A percentile compares a stretch with the other conserved stretches of the same genome.
Evolutionary conservation across 2,797 vertebrate genomes (phyloP).

Genomic region (Chanos chanos): DNA sequence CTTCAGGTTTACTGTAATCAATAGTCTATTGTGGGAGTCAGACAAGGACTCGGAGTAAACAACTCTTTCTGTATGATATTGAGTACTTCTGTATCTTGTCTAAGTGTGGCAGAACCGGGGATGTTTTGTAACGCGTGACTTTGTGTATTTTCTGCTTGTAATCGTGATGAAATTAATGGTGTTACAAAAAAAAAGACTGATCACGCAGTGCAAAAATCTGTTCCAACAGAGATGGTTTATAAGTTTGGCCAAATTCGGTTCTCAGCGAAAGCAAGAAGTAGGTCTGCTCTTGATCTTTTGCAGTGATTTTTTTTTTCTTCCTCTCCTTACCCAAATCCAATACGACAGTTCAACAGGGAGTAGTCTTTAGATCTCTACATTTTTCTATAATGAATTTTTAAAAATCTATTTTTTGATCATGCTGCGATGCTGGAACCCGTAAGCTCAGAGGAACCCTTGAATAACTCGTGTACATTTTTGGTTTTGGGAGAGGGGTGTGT

Average conservation of each 20-base stretch:
- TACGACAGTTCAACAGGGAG: constrained; percentile 17
- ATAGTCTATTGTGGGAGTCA: constrained; percentile 33
- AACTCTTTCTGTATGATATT: constrained; percentile 33
- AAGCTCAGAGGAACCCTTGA: too few relatives aligned
- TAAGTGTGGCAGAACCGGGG: too few relatives aligned
- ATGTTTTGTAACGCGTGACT: constrained; percentile 13
- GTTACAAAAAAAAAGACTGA: too few relatives aligned
- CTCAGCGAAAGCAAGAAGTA: background rate
- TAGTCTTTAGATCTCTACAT: constrained; percentile 8
- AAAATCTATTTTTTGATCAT: constrained; percentile 4
- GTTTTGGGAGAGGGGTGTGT: too few relatives aligned
- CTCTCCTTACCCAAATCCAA: constrained; percentile 19
- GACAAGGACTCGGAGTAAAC: constrained; percentile 27
- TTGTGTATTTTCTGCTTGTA: background rate
- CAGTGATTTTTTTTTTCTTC: constrained; percentile 17
- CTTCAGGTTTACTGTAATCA: constrained; percentile 32
- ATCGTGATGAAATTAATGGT: background rate
- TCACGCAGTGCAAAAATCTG: background rate
- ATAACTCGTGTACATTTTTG: too few relatives aligned
- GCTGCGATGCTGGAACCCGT: too few relatives aligned
- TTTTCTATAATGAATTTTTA: constrained; percentile 42
- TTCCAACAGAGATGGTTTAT: background rate
- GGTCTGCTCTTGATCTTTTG: constrained; percentile 15
- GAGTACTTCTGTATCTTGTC: too few relatives aligned
- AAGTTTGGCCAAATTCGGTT: background rate